phyloP scores from a whole-genome alignment of 2,113 vertebrate genomes.

The Chelonoidis abingdonii region DNA sequence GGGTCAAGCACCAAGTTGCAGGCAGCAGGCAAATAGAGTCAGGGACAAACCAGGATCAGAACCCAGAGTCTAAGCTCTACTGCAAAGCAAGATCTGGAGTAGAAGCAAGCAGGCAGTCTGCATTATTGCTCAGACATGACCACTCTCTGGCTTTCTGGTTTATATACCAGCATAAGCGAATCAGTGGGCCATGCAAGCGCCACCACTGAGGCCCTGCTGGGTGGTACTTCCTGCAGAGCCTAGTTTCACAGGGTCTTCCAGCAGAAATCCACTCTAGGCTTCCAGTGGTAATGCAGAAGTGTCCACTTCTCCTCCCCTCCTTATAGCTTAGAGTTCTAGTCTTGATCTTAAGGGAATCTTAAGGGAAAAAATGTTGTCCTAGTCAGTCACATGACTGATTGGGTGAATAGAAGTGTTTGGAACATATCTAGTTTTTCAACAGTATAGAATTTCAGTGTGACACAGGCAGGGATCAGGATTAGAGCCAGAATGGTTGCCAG shows the following conservation, averaged over 20 bases:
- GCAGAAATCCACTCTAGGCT: neutral
- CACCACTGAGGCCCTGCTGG: no score
- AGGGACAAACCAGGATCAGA: neutral
- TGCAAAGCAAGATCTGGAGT: neutral
- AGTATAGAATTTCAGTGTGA: constrained; percentile 15
- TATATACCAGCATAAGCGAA: neutral
- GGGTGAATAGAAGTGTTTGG: constrained; percentile 23
- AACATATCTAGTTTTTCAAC: constrained; percentile 31
- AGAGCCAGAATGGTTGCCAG: neutral
- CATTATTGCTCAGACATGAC: neutral
- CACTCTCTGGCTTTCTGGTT: neutral
- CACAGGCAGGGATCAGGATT: neutral
- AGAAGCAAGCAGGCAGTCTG: neutral
- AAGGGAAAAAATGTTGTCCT: neutral
- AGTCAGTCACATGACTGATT: constrained; percentile 21
- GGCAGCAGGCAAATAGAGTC: neutral
- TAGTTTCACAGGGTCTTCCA: neutral
- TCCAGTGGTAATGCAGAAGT: neutral
- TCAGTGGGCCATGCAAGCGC: neutral
- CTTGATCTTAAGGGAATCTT: no score
- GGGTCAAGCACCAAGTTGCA: neutral
- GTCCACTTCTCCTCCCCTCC: neutral
- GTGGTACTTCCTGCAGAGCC: neutral
- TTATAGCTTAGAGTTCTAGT: neutral
- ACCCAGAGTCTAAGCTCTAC: neutral